Evolutionary conservation across 2,888 invertebrate species (phyloP), one percentile per base, ranked within the genome.

Genomic region (Lottia scabra): DNA sequence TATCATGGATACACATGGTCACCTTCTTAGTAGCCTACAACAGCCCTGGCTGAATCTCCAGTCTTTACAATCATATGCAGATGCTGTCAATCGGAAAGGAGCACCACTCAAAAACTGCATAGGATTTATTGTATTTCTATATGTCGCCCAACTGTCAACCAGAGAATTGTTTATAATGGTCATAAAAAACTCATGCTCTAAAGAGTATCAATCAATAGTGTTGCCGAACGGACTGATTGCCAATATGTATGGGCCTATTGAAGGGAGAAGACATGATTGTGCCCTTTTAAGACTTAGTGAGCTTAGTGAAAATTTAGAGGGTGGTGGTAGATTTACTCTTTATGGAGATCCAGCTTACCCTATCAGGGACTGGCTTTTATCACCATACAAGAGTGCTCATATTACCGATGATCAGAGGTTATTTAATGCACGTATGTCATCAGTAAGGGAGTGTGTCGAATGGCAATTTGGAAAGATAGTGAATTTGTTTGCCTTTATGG

Each of bases 171-270:
- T 4, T 73, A 43, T 46, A 70, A 65, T 73, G 73, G 75, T 1
- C 77, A 75, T 48, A 77, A 71, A 70, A 19, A 6, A 23, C 67
- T 15, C 75, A 75, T 70, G 66, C 65, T 19, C 43, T 70, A 15
- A 75, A 72, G n/a, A n/a, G 26, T 73, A 67, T 44, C 77, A 77
- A 45, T 72, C 77, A n/a, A 44, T 78, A 12, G 68, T 68, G 46
- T 26, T 68, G 48, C 72, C 77, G 27, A 75, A 75, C 68, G 75
- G 77, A 27, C 43, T 78, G 23, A 76, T 78, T 19, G 69, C 45
- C 15, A 48, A 65, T 27, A 15, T 70, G 56, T 70, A 26, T 6
- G 70, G 70, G 45, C 70, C 48, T 4, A 30, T 64, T 46, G 70
- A 45, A 12, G 65, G 56, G n/a, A 65, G 45, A 30, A 44, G 65